These are phyloP conservation scores for Teleiodes luculella DNA, from an alignment of 2,888 invertebrate species.

Conservation along the genomic window DNA sequence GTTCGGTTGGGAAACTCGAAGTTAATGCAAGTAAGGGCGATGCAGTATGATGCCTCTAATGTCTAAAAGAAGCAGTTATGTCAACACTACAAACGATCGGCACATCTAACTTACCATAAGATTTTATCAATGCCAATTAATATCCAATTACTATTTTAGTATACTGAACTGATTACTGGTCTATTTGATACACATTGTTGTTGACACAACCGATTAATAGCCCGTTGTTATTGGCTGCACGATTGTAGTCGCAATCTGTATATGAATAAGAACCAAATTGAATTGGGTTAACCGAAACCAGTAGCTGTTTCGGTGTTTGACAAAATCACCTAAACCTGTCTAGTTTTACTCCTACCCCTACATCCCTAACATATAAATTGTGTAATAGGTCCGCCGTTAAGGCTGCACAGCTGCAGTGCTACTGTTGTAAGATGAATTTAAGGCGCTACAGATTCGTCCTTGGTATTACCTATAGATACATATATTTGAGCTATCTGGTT, in stretches of 20 bases:
- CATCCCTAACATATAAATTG: constrained; percentile 30
- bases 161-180: constrained; percentile 41
- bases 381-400: constrained; percentile 22
- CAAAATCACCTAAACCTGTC: constrained; percentile 1
- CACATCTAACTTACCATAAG: constrained; percentile 72
- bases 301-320: not conserved
- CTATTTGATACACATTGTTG: constrained; percentile 56
- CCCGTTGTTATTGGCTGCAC: not conserved
- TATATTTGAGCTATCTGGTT: too few relatives aligned
- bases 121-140: constrained; percentile 61
- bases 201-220: constrained; percentile 40
- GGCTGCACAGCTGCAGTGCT: constrained; percentile 23
- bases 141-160: constrained; percentile 54
- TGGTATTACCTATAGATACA: too few relatives aligned
- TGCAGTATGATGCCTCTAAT: constrained; percentile 67
- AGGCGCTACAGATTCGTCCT: constrained; percentile 1
- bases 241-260: not conserved
- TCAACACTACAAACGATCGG: constrained; percentile 63
- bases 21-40: constrained; percentile 34
- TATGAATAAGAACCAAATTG: not conserved
- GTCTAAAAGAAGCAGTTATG: constrained; percentile 63
- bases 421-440: constrained; percentile 12
- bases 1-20: constrained; percentile 51
- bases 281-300: not conserved
- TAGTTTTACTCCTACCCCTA: constrained; percentile 24